Evolutionary conservation across 2,888 invertebrate species (phyloP), one percentile per base, ranked within the genome.

Genomic region (Parapristionchus giblindavisi): DNA sequence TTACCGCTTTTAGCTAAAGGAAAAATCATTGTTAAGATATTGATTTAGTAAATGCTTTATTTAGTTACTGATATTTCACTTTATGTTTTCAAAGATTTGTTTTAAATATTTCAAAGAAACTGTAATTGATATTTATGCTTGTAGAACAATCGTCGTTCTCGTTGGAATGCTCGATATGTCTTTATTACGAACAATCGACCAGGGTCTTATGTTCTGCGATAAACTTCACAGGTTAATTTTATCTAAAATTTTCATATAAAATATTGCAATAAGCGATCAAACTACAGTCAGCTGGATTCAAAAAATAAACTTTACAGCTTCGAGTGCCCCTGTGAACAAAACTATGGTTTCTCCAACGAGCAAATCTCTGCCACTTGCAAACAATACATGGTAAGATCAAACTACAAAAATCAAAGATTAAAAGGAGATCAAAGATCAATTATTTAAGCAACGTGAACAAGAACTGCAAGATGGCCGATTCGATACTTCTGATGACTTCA

Each of bases 161-260:
- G 83, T 82, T 21, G 84, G 84, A 58, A 84, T 84, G 84, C 78
- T 84, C 70, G 81, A 84, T 65, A 82, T 84, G 83, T 61, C 78
- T 43, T 81, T 84, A 79, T 76, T 84, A 27, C 76, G 84, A 11
- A 65, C 77, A 29, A 80, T 84, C 76, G 84, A 84, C 75, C 72
- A 79, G 43, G 79, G 80, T 58, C 77, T 81, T 72, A 79, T 80
- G 56, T 82, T 83, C 80, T 84, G 84, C 70, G 80, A 83, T 34
- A 81, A 77, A 1, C 78, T 84, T n/a, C 84, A 84, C 70, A 43
- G 34, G 60, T 60, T 32, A 60, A 36, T 58, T 11, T 17, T 27
- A 6, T 6, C 2, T 29, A 24, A n/a, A 52, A n/a, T 52, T n/a
- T 24, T 6, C 24, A 3, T 21, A 21, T 52, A 3, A 6, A n/a